A percentile compares a stretch with the other conserved stretches of the same genome.
These are phyloP conservation scores for Drosophila pallidifrons DNA, from an alignment of 1,140 invertebrate genomes.

Conservation along the genomic window DNA sequence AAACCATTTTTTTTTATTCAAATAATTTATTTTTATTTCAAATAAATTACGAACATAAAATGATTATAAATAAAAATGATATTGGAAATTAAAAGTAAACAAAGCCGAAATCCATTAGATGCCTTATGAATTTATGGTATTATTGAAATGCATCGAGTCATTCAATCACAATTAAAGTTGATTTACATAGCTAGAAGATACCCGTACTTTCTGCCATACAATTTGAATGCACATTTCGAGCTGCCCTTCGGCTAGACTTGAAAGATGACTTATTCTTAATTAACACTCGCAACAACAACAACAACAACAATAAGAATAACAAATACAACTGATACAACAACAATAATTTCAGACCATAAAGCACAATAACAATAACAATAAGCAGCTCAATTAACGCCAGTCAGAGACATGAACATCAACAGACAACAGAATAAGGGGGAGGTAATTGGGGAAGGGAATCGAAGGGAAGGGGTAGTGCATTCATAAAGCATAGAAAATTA, in stretches of 20 bases:
- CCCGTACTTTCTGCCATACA: not conserved
- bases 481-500: slow-evolving; percentile 64
- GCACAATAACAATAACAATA: slow-evolving; percentile 57
- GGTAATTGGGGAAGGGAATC: not conserved
- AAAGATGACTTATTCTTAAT: slow-evolving; percentile 45
- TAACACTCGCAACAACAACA: slow-evolving; percentile 55
- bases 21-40: too few species aligned
- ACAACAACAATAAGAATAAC: slow-evolving; percentile 10
- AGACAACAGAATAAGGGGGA: not conserved
- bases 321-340: slow-evolving; percentile 28
- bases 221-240: not conserved
- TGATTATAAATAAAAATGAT: too few species aligned
- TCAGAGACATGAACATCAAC: slow-evolving; percentile 41
- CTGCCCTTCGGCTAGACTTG: slow-evolving; percentile 8
- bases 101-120: not conserved
- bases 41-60: too few species aligned
- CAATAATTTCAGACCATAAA: slow-evolving; percentile 7
- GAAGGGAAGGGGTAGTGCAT: slow-evolving; percentile 37
- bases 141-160: not conserved
- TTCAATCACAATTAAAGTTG: slow-evolving; percentile 3
- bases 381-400: slow-evolving; percentile 80
- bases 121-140: not conserved
- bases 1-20: too few species aligned
- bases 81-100: too few species aligned
- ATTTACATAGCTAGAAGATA: not conserved